Evolutionary conservation across 1,140 invertebrate species (phyloP).

Genomic region (Lepidotrigona ventralis): DNA sequence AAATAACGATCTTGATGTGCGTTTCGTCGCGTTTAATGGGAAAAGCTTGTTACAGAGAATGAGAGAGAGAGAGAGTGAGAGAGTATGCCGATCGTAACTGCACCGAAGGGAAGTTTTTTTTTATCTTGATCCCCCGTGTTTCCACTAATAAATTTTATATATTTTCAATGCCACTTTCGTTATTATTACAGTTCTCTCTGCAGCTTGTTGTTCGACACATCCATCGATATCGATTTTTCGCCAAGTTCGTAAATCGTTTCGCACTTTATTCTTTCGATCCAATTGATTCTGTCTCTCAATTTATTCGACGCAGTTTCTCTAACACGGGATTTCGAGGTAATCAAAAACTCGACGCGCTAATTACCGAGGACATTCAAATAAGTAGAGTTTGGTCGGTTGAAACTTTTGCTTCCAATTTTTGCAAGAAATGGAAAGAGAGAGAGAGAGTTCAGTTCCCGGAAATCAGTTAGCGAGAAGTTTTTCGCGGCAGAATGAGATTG

Average conservation of each 20-base stretch:
- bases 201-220: too few relatives aligned
- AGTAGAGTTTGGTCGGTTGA: not conserved
- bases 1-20: not conserved
- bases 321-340: not conserved
- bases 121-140: too few relatives aligned
- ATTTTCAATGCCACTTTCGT: too few relatives aligned
- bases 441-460: not conserved
- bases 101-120: too few relatives aligned
- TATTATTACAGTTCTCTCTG: too few relatives aligned
- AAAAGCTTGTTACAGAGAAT: conserved; percentile 20
- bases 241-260: not conserved
- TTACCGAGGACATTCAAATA: not conserved
- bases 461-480: not conserved
- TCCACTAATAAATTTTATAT: too few relatives aligned
- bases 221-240: too few relatives aligned
- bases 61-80: too few relatives aligned
- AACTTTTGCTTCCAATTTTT: not conserved
- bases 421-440: not conserved
- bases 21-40: conserved; percentile 15
- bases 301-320: not conserved
- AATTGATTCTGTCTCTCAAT: too few relatives aligned
- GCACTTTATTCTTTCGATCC: not conserved
- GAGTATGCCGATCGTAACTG: not conserved
- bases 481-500: not conserved
- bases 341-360: not conserved